A percentile compares a stretch with the other conserved stretches of the same genome.
Conservation (phyloP, 2,113 vertebrate species). For the Oryzias woworae region DNA sequence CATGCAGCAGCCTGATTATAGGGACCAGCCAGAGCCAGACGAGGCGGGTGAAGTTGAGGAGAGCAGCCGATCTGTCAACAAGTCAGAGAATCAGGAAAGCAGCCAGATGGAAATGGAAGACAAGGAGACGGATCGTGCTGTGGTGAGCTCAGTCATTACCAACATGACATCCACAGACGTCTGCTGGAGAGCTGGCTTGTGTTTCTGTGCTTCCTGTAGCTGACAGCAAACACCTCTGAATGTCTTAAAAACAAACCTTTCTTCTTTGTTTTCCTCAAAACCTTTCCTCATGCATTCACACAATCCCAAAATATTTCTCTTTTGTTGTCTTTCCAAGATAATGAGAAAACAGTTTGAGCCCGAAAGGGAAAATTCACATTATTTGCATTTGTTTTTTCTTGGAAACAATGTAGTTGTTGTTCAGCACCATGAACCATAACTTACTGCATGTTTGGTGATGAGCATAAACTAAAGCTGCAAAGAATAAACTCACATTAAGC, state of each 20-base stretch:
- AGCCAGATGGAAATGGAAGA: constrained; percentile 76
- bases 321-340: too few relatives aligned
- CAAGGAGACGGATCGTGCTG: constrained; percentile 78
- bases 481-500: too few relatives aligned
- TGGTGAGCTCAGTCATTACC: constrained; percentile 70
- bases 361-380: not conserved
- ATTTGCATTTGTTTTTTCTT: not conserved
- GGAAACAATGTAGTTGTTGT: not conserved
- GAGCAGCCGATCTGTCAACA: constrained; percentile 71
- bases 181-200: not conserved
- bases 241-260: too few relatives aligned
- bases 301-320: too few relatives aligned
- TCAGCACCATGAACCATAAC: not conserved
- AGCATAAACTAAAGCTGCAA: too few relatives aligned
- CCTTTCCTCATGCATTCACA: too few relatives aligned
- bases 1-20: constrained; percentile 93
- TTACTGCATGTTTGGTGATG: not conserved
- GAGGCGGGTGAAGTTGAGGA: constrained; percentile 75
- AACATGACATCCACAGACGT: not conserved
- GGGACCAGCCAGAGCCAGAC: constrained; percentile 80
- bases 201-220: not conserved
- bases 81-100: constrained; percentile 71
- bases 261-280: too few relatives aligned
- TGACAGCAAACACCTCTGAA: constrained; percentile 2
- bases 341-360: too few relatives aligned